Evolutionary conservation across 2,797 vertebrate genomes (phyloP).

Genomic region (Linurgus olivaceus): DNA sequence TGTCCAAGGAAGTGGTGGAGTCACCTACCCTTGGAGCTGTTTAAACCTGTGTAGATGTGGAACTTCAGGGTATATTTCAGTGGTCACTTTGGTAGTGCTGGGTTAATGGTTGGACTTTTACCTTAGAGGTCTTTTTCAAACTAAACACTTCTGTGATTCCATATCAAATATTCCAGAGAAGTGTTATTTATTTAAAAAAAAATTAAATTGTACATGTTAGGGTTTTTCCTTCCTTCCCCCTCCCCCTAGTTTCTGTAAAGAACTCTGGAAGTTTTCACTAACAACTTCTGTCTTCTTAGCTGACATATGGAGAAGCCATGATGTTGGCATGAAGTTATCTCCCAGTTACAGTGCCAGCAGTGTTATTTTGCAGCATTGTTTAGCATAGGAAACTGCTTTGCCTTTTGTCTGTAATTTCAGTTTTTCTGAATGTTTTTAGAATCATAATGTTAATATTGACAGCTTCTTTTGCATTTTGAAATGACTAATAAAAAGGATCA

Average conservation of each 20-base stretch:
- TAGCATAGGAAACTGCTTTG: constrained; percentile 14
- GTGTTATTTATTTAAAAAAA: neutral
- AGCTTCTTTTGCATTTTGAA: constrained; percentile 2
- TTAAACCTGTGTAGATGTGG: neutral
- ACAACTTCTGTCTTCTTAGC: constrained; percentile 29
- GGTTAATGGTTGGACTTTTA: neutral
- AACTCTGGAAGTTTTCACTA: constrained; percentile 44
- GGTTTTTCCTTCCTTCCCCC: neutral
- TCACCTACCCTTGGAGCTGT: neutral
- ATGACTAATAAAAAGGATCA: neutral
- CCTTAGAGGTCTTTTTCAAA: neutral
- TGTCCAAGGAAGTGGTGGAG: neutral
- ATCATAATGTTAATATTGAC: constrained; percentile 34
- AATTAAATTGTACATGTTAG: neutral
- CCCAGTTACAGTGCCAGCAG: neutral
- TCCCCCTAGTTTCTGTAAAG: neutral
- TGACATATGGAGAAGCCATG: constrained; percentile 43
- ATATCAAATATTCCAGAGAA: neutral
- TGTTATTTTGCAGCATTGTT: constrained; percentile 24
- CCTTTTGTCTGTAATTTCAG: constrained; percentile 44
- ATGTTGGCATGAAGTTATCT: constrained; percentile 44
- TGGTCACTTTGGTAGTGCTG: neutral
- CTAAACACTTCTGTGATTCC: neutral
- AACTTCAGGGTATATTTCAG: neutral
- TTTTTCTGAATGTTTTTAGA: constrained; percentile 41